These are phyloP conservation scores for Sesia bembeciformis DNA, from an alignment of 2,888 invertebrate species.

Conservation along the genomic window DNA sequence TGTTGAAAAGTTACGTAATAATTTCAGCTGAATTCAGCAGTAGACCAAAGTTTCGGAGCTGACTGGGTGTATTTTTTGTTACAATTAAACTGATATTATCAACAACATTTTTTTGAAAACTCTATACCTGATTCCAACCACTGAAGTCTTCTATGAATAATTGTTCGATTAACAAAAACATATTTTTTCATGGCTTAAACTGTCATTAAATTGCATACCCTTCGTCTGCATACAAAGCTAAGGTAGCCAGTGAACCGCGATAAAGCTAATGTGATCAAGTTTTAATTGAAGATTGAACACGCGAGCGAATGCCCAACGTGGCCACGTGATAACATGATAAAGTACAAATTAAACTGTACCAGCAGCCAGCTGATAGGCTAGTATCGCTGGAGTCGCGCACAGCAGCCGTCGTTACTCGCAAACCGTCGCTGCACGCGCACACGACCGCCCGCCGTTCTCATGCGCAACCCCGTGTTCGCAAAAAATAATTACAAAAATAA, in stretches of 20 bases:
- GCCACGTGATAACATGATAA: constrained; percentile 63
- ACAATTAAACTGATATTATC: background rate
- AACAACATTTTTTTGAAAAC: too few relatives aligned
- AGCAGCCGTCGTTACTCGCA: constrained; percentile 35
- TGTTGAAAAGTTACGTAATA: background rate
- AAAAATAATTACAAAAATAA: constrained; percentile 8
- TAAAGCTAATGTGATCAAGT: constrained; percentile 9
- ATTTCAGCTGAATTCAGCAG: background rate
- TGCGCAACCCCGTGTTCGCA: constrained; percentile 6
- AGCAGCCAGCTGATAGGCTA: constrained; percentile 55
- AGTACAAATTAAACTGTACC: constrained; percentile 63
- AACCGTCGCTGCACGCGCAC: constrained; percentile 40
- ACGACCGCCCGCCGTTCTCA: constrained; percentile 18
- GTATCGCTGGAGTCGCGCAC: constrained; percentile 34
- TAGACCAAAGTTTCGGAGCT: background rate
- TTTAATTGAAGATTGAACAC: constrained; percentile 26
- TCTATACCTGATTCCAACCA: too few relatives aligned
- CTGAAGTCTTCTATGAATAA: too few relatives aligned
- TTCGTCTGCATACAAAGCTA: too few relatives aligned
- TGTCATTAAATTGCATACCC: too few relatives aligned
- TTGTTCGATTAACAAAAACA: too few relatives aligned
- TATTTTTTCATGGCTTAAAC: too few relatives aligned
- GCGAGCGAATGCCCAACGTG: constrained; percentile 21
- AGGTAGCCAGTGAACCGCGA: background rate
- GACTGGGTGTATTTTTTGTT: background rate